These are phyloP conservation scores for Coreoperca whiteheadi DNA, from an alignment of 2,113 vertebrate genomes.

Conservation along the genomic window DNA sequence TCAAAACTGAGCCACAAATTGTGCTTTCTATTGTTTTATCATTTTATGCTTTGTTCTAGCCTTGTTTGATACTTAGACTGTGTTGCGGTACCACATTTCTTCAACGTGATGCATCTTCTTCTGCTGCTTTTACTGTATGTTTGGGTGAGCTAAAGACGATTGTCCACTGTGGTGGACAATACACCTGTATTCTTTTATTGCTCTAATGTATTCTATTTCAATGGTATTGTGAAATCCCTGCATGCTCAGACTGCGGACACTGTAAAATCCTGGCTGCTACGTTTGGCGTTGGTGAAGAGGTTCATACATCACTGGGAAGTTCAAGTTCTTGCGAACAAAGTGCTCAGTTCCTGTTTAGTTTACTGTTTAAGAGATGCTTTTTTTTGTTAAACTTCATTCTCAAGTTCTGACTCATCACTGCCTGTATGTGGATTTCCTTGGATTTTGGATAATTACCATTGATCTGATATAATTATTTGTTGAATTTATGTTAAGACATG, in stretches of 20 bases:
- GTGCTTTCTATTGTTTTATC: too few species aligned
- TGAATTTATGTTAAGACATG: neutral
- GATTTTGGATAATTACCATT: too few species aligned
- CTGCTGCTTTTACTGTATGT: neutral
- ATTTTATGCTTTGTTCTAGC: neutral
- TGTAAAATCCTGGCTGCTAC: too few species aligned
- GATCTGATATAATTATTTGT: too few species aligned
- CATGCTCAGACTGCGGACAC: neutral
- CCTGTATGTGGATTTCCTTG: neutral
- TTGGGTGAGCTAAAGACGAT: too few species aligned
- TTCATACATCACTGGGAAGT: neutral
- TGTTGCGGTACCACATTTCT: neutral
- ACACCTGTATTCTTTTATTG: neutral
- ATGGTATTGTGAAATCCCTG: neutral
- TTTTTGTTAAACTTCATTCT: too few species aligned
- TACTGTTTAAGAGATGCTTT: too few species aligned
- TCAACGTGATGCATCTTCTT: neutral
- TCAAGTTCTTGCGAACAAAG: neutral
- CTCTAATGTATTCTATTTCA: neutral
- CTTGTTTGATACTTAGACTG: too few species aligned
- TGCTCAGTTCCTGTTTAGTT: too few species aligned
- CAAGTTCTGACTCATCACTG: neutral
- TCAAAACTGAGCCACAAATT: too few species aligned
- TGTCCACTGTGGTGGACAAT: neutral
- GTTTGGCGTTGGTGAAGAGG: neutral